phyloP scores from a whole-genome alignment of 2,888 invertebrate species.

The Microctonus brassicae region DNA sequence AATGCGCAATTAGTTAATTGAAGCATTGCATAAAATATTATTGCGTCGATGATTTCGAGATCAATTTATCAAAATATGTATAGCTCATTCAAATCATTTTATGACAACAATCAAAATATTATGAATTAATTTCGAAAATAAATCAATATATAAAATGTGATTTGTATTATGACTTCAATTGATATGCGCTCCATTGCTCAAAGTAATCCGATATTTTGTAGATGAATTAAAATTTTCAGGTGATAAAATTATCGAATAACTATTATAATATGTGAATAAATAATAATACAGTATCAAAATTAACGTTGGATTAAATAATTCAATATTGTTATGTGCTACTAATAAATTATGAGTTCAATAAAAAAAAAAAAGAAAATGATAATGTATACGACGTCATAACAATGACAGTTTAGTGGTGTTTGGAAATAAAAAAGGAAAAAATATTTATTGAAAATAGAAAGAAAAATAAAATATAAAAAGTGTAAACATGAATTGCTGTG shows the following conservation, averaged over 20 bases:
- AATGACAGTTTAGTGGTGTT: too few relatives aligned
- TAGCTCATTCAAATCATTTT: too few relatives aligned
- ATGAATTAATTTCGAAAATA: not conserved
- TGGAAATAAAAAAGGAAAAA: not conserved
- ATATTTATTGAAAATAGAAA: not conserved
- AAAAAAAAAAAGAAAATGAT: not conserved
- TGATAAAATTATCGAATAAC: not conserved
- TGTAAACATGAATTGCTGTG: not conserved
- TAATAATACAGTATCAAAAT: not conserved
- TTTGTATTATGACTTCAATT: not conserved
- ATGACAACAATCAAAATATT: not conserved
- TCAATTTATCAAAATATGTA: not conserved
- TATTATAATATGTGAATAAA: not conserved
- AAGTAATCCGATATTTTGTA: not conserved
- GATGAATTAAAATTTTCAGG: not conserved
- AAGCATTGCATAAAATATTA: not conserved
- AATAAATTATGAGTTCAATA: not conserved
- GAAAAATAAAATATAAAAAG: not conserved
- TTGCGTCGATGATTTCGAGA: not conserved
- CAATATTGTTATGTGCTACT: not conserved
- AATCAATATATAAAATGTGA: not conserved
- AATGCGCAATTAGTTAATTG: not conserved
- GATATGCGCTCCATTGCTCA: not conserved
- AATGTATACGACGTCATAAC: too few relatives aligned
- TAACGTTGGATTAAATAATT: not conserved